phyloP scores from a whole-genome alignment of 2,113 vertebrate genomes.

The Oreotrochilus melanogaster region DNA sequence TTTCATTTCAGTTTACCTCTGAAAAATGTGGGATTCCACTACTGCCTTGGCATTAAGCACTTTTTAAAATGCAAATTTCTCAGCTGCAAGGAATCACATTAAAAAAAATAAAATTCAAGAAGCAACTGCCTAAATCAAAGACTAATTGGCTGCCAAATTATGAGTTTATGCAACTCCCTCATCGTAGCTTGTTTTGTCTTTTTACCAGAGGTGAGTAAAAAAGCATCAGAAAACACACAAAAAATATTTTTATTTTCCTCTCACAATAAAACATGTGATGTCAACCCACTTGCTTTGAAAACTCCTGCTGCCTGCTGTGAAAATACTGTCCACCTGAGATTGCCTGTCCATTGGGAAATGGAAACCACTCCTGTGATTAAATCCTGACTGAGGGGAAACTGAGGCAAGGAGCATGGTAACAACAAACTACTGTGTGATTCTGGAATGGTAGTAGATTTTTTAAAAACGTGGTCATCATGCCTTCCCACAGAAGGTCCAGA shows the following conservation, averaged over 20 bases:
- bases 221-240: constrained; percentile 70
- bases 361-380: background rate
- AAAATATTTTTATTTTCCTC: constrained; percentile 71
- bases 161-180: constrained; percentile 66
- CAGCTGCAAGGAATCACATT: constrained; percentile 73
- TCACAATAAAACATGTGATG: constrained; percentile 68
- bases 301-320: background rate
- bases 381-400: background rate
- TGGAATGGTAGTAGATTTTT: background rate
- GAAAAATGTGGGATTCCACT: constrained; percentile 70
- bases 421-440: background rate
- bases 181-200: constrained; percentile 51
- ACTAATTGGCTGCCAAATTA: constrained; percentile 83
- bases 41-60: constrained; percentile 74
- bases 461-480: background rate
- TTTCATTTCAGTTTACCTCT: constrained; percentile 59
- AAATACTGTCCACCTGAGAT: background rate
- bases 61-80: constrained; percentile 83
- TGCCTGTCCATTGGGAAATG: background rate
- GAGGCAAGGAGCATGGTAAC: background rate
- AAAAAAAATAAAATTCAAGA: constrained; percentile 55
- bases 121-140: constrained; percentile 79
- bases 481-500: background rate
- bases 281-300: constrained; percentile 48
- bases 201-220: constrained; percentile 68